Evolutionary conservation across 1,140 invertebrate species (phyloP).

Genomic region (Drosophila orena): DNA sequence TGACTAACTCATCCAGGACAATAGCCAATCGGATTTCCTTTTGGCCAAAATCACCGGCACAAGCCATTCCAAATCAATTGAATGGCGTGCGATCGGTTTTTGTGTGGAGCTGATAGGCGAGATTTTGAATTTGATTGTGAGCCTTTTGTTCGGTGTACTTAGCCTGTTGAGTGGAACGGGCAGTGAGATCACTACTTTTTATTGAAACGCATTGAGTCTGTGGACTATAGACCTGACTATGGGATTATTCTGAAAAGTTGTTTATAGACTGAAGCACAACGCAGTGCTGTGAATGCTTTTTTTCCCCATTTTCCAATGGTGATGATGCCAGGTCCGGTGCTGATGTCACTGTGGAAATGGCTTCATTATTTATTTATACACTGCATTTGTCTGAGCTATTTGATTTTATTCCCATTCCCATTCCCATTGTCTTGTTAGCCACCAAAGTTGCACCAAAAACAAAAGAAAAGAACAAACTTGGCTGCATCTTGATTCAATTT

Average conservation of each 20-base stretch:
- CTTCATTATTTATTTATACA: constrained; percentile 75
- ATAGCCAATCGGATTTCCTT: constrained; percentile 27
- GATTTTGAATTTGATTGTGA: constrained; percentile 1
- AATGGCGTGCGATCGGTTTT: constrained; percentile 27
- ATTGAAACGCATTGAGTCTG: constrained; percentile 25
- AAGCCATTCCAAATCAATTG: constrained; percentile 36
- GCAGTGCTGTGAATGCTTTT: constrained; percentile 38
- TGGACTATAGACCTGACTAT: constrained; percentile 2
- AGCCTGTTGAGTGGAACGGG: constrained; percentile 20
- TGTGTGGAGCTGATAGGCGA: constrained; percentile 28
- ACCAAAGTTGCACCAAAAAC: not conserved
- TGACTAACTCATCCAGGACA: not conserved
- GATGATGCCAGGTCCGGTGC: constrained; percentile 54
- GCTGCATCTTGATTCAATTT: constrained; percentile 42
- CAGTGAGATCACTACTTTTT: constrained; percentile 42
- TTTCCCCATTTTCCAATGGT: constrained; percentile 27
- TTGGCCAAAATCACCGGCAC: constrained; percentile 28
- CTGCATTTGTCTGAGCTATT: constrained; percentile 52
- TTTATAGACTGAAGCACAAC: constrained; percentile 51
- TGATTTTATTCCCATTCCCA: constrained; percentile 42
- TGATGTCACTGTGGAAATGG: constrained; percentile 79
- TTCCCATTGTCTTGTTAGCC: constrained; percentile 49
- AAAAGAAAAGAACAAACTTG: constrained; percentile 18
- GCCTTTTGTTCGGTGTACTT: constrained; percentile 33
- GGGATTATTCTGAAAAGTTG: constrained; percentile 49